Evolutionary conservation across 2,888 invertebrate species (phyloP), one percentile per base, ranked within the genome.

Genomic region (Microctonus brassicae): DNA sequence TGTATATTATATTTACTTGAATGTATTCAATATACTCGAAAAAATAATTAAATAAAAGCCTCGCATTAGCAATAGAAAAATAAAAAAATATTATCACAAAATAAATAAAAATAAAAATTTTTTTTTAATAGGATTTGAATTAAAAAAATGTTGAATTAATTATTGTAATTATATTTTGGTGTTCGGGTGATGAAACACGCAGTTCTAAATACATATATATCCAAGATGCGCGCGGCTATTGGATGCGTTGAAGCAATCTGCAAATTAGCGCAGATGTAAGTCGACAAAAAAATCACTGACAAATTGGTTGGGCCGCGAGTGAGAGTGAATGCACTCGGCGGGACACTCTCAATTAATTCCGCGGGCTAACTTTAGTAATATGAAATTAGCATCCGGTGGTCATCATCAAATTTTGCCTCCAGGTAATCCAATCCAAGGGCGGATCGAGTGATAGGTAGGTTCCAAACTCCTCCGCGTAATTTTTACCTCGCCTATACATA

Each of bases 291-390:
- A 77, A 79, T 74, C 70, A 69, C 71, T 76, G 79, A 80, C 79
- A 78, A 79, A 80, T 80, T 80, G 78, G 74, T 79, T 76, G 73
- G 60, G 77, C 69, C 70, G 70, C 20, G 17, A 47, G 17, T 9
- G 47, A 47, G 17, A 47, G 47, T 7, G 4, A 47, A 47, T 6
- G 17, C 17, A 47, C 29, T 52, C 42, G 53, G 57, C 73, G 65
- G 72, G 75, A 70, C 73, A 74, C 64, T 72, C 76, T 75, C 76
- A 76, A 80, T 81, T 78, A 80, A 80, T 78, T 79, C 76, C 69
- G 63, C 70, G 69, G 57, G 66, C 57, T 66, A 39, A 53, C 17
- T 47, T 47, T 9, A 47, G 17, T 7, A 69, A 64, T 63, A 67
- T 67, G 72, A 75, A 75, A 78, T 77, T 74, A 78, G 77, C 78